phyloP scores from a whole-genome alignment of 92 coral and sea anemone genomes.

The Zoanthus solanderi region DNA sequence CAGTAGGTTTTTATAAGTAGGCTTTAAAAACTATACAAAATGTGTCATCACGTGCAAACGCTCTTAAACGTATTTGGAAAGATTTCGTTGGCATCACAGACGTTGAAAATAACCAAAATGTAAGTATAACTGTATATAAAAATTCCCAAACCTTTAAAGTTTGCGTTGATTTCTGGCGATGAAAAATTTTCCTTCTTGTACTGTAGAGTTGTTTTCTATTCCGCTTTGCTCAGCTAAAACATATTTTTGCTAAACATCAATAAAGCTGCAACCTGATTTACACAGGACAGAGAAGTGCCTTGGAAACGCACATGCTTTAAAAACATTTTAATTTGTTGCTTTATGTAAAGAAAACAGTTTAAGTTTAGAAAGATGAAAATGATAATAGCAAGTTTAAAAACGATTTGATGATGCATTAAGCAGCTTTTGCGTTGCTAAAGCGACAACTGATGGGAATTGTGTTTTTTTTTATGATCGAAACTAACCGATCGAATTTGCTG shows the following conservation, averaged over 20 bases:
- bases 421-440: not conserved
- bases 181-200: not conserved
- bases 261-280: conserved; percentile 30
- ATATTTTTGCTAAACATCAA: conserved; percentile 22
- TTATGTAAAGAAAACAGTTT: conserved; percentile 17
- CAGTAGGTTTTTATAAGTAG: not conserved
- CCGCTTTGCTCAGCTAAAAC: conserved; percentile 27
- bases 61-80: not conserved
- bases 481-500: not conserved
- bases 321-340: conserved; percentile 38
- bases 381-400: not conserved
- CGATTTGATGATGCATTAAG: not conserved
- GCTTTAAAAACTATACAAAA: not conserved
- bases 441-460: not conserved
- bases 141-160: conserved; percentile 16
- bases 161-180: not conserved
- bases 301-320: conserved; percentile 33
- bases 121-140: not conserved
- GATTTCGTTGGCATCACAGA: not conserved
- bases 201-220: not conserved
- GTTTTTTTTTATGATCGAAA: not conserved
- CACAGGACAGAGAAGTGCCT: not conserved
- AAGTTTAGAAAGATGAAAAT: conserved; percentile 20
- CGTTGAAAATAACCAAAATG: not conserved
- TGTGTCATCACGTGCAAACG: not conserved